Base-by-base conservation (phyloP, 1,140 invertebrate species). In the Drosophila sechellia region DNA sequence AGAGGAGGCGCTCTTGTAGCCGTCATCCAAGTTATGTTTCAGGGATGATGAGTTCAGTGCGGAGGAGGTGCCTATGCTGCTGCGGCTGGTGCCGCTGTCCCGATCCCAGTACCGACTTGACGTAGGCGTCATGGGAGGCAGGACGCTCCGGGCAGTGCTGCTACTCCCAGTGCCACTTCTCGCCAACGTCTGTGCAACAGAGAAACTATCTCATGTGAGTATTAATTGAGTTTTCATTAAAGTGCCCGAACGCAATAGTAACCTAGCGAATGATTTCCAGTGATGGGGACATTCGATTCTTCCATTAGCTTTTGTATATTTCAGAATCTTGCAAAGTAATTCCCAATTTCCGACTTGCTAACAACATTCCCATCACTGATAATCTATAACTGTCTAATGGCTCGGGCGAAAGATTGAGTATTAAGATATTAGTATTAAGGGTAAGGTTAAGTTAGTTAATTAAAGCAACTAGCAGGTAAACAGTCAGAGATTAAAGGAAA, bases 71-170 rank as follows among this genome's bases (percentile, higher is more conserved):
- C 55, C 71, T 58, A 35, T 64, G 53, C 27, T 53, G 59, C 57
- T 78, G 5, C 77, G 63, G 55, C 74, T 85, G 37, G 37, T 74
- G 50, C 27, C 40, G 42, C 59, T 64, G 39, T 92, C 91, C 48
- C 87, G 78, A 49, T 92, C 91, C 79, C 79, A 92, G 50, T 92
- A 90, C 39, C 91, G 91, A 46, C 79, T 89, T 49, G 90, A 69
- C 15, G 91, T 91, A 12, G 90, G 81, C 45, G 92, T 91, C 53
- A 91, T 75, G 34, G 92, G 87, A 35, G 91, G 91, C 42, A 92
- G 66, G 42, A 83, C 78, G 31, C 71, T 56, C 48, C 81, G 79
- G 55, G 58, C 49, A 81, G 55, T 53, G 80, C 48, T 48, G 77
- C 64, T 40, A 46, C 27, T 65, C 8, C 64, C 64, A 65, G 54